A percentile compares a stretch with the other conserved stretches of the same genome.
Conservation (phyloP, 2,888 invertebrate species). For the Hypomecis atomaria region DNA sequence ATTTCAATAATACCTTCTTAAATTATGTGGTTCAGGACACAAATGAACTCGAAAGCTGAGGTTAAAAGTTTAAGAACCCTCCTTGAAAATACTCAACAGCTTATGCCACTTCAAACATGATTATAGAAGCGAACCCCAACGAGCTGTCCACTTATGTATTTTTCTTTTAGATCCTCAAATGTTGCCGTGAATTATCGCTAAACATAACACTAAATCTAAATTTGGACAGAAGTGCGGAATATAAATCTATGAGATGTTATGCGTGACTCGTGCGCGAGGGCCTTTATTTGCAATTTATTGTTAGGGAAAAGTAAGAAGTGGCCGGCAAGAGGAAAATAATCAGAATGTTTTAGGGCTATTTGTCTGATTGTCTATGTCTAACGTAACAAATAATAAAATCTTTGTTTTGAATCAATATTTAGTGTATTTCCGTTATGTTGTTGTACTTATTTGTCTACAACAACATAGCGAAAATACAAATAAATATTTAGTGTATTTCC, state of each 20-base stretch:
- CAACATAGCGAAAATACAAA: too few relatives aligned
- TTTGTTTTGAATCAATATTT: too few relatives aligned
- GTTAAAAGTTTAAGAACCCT: conserved; percentile 3
- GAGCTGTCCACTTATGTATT: conserved; percentile 11
- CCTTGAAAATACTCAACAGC: neutral
- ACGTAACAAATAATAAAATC: neutral
- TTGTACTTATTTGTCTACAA: too few relatives aligned
- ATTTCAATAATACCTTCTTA: conserved; percentile 8
- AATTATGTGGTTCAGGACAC: conserved; percentile 2
- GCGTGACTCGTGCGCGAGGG: conserved; percentile 77
- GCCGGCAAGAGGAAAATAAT: conserved; percentile 54
- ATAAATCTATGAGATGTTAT: conserved; percentile 82
- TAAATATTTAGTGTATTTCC: too few relatives aligned
- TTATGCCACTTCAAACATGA: conserved; percentile 4
- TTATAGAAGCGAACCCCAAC: neutral
- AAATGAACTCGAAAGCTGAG: neutral
- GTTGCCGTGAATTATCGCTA: conserved; percentile 42
- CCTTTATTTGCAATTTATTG: conserved; percentile 80
- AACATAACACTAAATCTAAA: conserved; percentile 82
- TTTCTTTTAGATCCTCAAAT: conserved; percentile 13
- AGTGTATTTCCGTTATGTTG: too few relatives aligned
- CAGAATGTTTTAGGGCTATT: conserved; percentile 40
- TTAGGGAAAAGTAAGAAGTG: conserved; percentile 66
- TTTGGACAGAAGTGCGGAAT: conserved; percentile 81
- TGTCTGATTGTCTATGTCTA: conserved; percentile 38